Conservation (phyloP, 2,888 invertebrate genomes). For the Dolomedes plantarius region DNA sequence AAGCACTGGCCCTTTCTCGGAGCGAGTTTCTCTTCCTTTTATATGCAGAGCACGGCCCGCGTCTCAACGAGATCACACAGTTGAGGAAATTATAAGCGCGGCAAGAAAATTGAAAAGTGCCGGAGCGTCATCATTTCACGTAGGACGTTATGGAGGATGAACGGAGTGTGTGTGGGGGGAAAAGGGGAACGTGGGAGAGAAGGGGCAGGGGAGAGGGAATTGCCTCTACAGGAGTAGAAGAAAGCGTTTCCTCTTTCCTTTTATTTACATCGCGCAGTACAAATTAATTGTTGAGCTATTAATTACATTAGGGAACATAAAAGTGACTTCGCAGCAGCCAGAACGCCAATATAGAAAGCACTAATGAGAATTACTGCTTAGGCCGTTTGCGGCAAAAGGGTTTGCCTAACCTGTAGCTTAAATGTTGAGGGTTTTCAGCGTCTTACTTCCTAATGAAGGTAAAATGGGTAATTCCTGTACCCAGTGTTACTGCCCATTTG, state of each 20-base stretch:
- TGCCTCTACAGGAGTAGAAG: neutral
- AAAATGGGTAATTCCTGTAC: too few relatives aligned
- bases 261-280: neutral
- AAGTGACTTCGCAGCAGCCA: too few relatives aligned
- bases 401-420: too few relatives aligned
- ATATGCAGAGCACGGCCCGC: neutral
- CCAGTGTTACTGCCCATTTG: too few relatives aligned
- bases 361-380: too few relatives aligned
- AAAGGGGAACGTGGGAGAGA: neutral
- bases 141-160: neutral
- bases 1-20: too few relatives aligned
- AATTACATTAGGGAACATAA: neutral
- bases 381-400: too few relatives aligned
- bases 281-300: neutral
- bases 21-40: neutral
- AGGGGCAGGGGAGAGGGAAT: neutral
- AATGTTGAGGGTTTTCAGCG: too few relatives aligned
- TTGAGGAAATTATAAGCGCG: neutral
- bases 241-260: neutral
- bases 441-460: too few relatives aligned
- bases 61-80: neutral
- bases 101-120: conserved; percentile 3
- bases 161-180: neutral
- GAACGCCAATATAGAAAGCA: too few relatives aligned
- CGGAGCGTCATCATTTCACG: neutral